Evolutionary conservation across 2,797 vertebrate genomes (phyloP).

Genomic region (Tamandua tetradactyla): DNA sequence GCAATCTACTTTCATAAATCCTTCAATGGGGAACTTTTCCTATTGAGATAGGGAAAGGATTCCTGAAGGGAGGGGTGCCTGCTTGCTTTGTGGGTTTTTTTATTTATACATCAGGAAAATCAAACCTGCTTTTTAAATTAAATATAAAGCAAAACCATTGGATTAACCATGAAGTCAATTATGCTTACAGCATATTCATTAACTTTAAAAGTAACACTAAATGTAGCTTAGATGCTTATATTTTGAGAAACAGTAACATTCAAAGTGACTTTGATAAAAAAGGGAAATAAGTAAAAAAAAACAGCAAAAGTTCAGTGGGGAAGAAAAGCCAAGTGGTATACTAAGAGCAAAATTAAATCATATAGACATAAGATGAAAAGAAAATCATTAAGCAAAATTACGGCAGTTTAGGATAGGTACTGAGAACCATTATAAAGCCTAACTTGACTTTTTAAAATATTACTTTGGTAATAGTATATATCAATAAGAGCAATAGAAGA

Average conservation of each 20-base stretch:
- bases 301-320: not conserved
- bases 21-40: not conserved
- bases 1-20: not conserved
- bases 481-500: conserved; percentile 22
- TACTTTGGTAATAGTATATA: not conserved
- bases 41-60: not conserved
- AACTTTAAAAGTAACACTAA: conserved; percentile 14
- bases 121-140: conserved; percentile 21
- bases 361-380: not conserved
- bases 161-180: not conserved
- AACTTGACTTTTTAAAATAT: conserved; percentile 8
- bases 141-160: conserved; percentile 20
- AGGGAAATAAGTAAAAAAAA: not conserved
- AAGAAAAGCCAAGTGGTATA: not conserved
- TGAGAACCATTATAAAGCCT: not conserved
- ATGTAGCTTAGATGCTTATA: not conserved
- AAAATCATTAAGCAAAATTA: conserved; percentile 1
- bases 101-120: not conserved
- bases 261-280: not conserved
- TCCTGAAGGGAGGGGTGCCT: not conserved
- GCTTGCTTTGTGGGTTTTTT: not conserved
- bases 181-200: not conserved
- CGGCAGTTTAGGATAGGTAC: not conserved
- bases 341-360: conserved; percentile 11
- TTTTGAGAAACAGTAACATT: conserved; percentile 28